Evolutionary conservation across 2,113 vertebrate genomes (phyloP).

Genomic region (Amazona guildingii): DNA sequence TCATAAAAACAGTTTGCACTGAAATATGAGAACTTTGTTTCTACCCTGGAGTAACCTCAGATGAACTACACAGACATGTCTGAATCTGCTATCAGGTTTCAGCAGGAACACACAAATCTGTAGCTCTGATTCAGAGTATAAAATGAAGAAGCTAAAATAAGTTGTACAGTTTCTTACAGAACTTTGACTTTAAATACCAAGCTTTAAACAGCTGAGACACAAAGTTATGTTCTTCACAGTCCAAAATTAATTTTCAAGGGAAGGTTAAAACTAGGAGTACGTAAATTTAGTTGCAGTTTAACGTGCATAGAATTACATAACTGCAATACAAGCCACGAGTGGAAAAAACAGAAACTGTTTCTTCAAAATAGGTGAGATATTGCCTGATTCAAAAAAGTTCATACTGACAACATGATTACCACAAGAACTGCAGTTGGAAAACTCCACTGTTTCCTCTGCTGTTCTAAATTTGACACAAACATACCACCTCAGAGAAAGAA

Average conservation of each 20-base stretch:
- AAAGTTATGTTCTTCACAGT: neutral
- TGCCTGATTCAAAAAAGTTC: neutral
- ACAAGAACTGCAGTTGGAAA: neutral
- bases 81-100: slow-evolving; percentile 6
- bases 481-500: neutral
- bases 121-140: neutral
- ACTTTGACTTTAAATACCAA: neutral
- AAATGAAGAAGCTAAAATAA: neutral
- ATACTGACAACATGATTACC: rapidly evolving
- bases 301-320: rapidly evolving
- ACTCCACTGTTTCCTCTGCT: too few relatives aligned
- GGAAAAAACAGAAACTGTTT: neutral
- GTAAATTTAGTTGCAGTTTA: neutral
- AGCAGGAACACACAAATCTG: neutral
- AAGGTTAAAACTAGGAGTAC: neutral
- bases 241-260: neutral
- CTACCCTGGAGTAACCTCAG: neutral
- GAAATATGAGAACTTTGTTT: slow-evolving; percentile 10
- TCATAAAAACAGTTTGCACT: neutral
- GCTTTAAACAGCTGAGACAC: neutral
- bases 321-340: rapidly evolving
- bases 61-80: neutral
- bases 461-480: neutral
- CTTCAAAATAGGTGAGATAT: rapidly evolving
- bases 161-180: neutral